Conservation (phyloP, 2,113 vertebrate species). For the Platycercus adscitus region DNA sequence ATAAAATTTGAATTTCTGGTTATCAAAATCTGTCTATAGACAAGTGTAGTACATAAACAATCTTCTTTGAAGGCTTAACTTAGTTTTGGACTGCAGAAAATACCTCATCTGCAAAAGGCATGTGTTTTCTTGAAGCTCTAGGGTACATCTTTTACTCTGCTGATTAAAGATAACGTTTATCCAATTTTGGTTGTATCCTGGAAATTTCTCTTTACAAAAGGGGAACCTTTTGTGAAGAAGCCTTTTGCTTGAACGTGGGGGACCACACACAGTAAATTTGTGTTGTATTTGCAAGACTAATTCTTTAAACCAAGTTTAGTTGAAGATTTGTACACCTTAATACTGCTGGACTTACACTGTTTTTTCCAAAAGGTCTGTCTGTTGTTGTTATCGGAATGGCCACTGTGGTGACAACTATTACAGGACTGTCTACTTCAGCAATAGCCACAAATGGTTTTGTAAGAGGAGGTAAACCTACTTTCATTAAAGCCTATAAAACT, state of each 20-base stretch:
- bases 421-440: slow-evolving; percentile 95
- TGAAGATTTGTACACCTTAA: not conserved
- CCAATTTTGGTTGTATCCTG: not conserved
- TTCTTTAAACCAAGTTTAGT: not conserved
- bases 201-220: not conserved
- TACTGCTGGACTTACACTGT: not conserved
- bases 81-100: not conserved
- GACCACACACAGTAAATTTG: not conserved
- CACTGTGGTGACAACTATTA: slow-evolving; percentile 96
- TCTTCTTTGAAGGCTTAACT: not conserved
- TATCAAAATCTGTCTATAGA: not conserved
- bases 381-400: slow-evolving; percentile 91
- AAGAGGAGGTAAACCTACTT: slow-evolving; percentile 88
- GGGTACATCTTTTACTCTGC: not conserved
- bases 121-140: not conserved
- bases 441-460: slow-evolving; percentile 98
- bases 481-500: not conserved
- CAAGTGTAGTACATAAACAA: not conserved
- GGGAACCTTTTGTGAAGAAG: not conserved
- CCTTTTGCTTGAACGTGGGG: not conserved
- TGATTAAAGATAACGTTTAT: not conserved
- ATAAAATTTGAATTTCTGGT: not conserved
- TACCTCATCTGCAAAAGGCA: not conserved
- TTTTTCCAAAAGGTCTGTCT: slow-evolving; percentile 77
- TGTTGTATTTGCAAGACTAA: not conserved